Conservation (phyloP, 2,797 vertebrate genomes). For the Sebastes glaucus region DNA sequence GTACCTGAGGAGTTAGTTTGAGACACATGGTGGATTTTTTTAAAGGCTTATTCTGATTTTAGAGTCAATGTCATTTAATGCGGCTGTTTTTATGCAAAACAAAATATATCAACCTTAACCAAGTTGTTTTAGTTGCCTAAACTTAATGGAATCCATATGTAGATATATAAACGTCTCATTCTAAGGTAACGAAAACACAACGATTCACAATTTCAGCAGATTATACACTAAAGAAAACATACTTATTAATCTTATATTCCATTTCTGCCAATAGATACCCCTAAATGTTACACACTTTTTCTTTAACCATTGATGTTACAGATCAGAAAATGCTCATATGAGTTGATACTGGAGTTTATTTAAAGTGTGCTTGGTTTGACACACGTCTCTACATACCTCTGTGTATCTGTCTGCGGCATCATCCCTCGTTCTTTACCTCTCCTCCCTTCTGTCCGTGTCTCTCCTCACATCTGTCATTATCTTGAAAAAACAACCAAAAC, state of each 20-base stretch:
- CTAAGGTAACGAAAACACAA: too few relatives aligned
- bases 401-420: neutral
- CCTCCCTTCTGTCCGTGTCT: neutral
- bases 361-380: neutral
- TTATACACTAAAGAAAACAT: too few relatives aligned
- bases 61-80: too few relatives aligned
- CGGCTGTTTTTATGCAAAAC: too few relatives aligned
- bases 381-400: neutral
- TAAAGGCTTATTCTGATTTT: too few relatives aligned
- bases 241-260: too few relatives aligned
- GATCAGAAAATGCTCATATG: neutral
- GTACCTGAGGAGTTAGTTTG: too few relatives aligned
- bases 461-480: slow-evolving; percentile 42
- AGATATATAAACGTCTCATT: too few relatives aligned
- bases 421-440: neutral
- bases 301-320: neutral
- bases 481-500: slow-evolving; percentile 1
- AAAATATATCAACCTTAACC: neutral
- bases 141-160: neutral
- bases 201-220: too few relatives aligned
- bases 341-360: neutral
- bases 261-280: too few relatives aligned
- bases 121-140: neutral
- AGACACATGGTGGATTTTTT: too few relatives aligned
- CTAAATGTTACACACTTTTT: neutral